A percentile compares a stretch with the other conserved stretches of the same genome.
These are phyloP conservation scores for Zaprionus lachaisei DNA, from an alignment of 1,140 invertebrate genomes.

Conservation along the genomic window DNA sequence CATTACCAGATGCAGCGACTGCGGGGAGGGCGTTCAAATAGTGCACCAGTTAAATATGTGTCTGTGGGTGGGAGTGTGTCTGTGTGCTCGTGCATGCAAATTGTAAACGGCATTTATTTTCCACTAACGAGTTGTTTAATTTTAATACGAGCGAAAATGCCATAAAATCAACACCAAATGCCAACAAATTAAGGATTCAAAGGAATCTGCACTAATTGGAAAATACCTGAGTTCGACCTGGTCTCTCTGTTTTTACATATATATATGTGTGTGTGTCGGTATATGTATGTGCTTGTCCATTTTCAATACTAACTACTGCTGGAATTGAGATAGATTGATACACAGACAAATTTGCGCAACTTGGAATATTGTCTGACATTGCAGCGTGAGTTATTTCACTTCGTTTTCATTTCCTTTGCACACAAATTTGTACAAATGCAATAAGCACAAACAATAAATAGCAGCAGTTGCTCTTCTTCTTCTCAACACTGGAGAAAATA, in stretches of 20 bases:
- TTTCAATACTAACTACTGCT: background rate
- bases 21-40: slow-evolving; percentile 44
- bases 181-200: slow-evolving; percentile 52
- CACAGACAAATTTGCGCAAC: slow-evolving; percentile 1
- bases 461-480: background rate
- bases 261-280: background rate
- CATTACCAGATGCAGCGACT: slow-evolving; percentile 92
- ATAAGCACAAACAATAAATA: background rate
- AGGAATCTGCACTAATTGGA: slow-evolving; percentile 37
- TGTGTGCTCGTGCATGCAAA: slow-evolving; percentile 60
- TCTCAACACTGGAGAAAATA: slow-evolving; percentile 1
- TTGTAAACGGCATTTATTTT: slow-evolving; percentile 74
- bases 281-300: background rate
- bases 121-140: slow-evolving; percentile 81
- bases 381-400: background rate
- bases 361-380: slow-evolving; percentile 2
- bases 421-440: background rate
- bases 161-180: slow-evolving; percentile 51
- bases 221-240: slow-evolving; percentile 1
- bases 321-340: slow-evolving; percentile 6
- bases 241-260: background rate
- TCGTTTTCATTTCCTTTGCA: background rate
- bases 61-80: background rate
- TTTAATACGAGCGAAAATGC: slow-evolving; percentile 53
- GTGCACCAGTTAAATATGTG: slow-evolving; percentile 14